Conservation (phyloP, 2,113 vertebrate genomes). For the Oreochromis spilurus region DNA sequence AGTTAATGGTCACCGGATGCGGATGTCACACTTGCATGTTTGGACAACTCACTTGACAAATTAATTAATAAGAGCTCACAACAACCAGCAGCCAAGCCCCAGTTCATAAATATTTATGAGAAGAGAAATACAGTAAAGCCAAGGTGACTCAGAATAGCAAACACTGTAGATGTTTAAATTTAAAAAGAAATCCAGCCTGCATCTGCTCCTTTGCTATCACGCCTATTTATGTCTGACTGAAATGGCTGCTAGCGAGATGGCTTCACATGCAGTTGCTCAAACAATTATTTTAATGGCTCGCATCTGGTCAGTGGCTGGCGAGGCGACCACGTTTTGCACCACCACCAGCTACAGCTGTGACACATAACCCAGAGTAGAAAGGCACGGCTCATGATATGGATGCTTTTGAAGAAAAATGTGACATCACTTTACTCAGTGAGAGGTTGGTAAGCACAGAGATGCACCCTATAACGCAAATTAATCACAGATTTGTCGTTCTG, state of each 20-base stretch:
- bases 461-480: background rate
- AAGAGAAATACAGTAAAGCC: background rate
- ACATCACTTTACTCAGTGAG: background rate
- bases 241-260: slow-evolving; percentile 20
- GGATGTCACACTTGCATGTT: background rate
- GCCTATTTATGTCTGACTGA: slow-evolving; percentile 4
- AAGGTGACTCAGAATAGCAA: slow-evolving; percentile 34
- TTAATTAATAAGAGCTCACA: background rate
- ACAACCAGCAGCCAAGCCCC: background rate
- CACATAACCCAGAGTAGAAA: background rate
- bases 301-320: slow-evolving; percentile 29
- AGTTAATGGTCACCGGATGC: background rate
- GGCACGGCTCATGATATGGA: background rate
- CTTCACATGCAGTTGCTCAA: background rate
- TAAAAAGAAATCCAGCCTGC: background rate
- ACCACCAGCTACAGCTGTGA: background rate
- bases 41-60: background rate
- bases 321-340: background rate
- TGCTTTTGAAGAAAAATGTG: slow-evolving; percentile 3
- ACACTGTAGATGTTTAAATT: background rate
- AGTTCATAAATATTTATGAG: slow-evolving; percentile 25
- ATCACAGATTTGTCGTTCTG: background rate
- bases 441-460: background rate
- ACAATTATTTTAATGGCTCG: background rate
- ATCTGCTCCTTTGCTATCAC: background rate